Evolutionary conservation across 2,888 invertebrate species (phyloP).

Genomic region (Orchesella flavescens): DNA sequence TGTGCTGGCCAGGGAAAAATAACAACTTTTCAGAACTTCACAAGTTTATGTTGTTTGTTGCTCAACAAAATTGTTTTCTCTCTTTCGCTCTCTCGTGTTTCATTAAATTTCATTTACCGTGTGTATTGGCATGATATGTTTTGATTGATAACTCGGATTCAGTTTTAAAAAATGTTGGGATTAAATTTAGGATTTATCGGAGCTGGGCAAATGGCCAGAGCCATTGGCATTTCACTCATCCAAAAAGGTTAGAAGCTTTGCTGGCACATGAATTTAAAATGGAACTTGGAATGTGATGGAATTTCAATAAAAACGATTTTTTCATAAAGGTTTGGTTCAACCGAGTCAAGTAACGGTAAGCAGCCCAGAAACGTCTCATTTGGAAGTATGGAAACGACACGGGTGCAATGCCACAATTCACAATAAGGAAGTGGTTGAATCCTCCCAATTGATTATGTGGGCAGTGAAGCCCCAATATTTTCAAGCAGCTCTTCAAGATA

Average conservation of each 20-base stretch:
- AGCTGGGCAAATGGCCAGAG: slow-evolving; percentile 92
- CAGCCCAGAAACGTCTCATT: slow-evolving; percentile 63
- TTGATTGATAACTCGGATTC: too few relatives aligned
- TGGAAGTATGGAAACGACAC: slow-evolving; percentile 21
- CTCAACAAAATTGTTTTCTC: background rate
- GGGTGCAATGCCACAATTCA: slow-evolving; percentile 15
- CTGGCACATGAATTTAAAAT: background rate
- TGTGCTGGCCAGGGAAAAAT: background rate
- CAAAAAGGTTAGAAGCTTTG: slow-evolving; percentile 78
- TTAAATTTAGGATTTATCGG: slow-evolving; percentile 83
- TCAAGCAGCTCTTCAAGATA: slow-evolving; percentile 76
- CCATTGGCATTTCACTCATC: slow-evolving; percentile 85
- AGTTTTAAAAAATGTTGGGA: slow-evolving; percentile 19
- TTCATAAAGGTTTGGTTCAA: slow-evolving; percentile 36
- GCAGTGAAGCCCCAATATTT: slow-evolving; percentile 91
- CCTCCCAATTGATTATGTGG: slow-evolving; percentile 82
- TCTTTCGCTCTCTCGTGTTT: too few relatives aligned
- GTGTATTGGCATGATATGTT: too few relatives aligned
- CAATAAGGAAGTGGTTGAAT: slow-evolving; percentile 77
- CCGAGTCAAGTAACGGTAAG: slow-evolving; percentile 66
- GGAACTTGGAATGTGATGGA: too few relatives aligned
- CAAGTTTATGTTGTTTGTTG: background rate
- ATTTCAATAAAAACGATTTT: background rate
- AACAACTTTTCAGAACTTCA: background rate
- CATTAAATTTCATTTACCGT: background rate